phyloP scores from a whole-genome alignment of 1,140 invertebrate genomes.

The Leptestheria dahalacensis region DNA sequence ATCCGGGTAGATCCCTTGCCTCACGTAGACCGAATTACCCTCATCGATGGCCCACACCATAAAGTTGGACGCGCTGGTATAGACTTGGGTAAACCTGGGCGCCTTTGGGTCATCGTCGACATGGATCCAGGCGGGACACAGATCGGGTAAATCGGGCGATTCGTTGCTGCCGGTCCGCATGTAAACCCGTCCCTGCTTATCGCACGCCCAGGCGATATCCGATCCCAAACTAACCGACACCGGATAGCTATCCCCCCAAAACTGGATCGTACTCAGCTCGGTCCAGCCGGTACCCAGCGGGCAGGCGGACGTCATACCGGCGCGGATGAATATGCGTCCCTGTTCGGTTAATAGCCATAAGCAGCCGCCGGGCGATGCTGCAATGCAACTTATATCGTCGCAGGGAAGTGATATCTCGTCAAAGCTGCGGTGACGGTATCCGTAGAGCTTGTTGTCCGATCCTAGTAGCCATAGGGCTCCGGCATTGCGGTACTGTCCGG shows the following conservation, averaged over 20 bases:
- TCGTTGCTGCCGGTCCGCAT: conserved; percentile 34
- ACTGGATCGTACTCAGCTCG: background rate
- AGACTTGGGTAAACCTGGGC: conserved; percentile 23
- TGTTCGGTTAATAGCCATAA: background rate
- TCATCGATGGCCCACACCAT: conserved; percentile 42
- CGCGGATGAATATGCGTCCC: conserved; percentile 1
- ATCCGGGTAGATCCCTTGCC: conserved; percentile 35
- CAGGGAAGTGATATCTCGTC: background rate
- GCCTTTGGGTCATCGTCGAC: conserved; percentile 25
- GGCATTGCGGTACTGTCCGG: background rate
- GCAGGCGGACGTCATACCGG: background rate
- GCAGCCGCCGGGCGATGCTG: background rate
- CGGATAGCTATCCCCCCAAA: background rate
- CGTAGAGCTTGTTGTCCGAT: background rate
- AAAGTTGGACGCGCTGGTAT: conserved; percentile 31
- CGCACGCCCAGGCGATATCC: conserved; percentile 37
- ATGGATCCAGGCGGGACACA: conserved; percentile 36
- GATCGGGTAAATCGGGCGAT: conserved; percentile 27
- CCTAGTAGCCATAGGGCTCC: conserved; percentile 4
- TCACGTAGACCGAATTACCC: conserved; percentile 33
- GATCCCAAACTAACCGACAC: conserved; percentile 21
- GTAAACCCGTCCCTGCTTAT: conserved; percentile 32
- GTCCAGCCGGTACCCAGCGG: conserved; percentile 4
- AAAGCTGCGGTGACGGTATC: background rate
- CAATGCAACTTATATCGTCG: background rate